Base-by-base conservation (phyloP, 2,888 invertebrate species). In the Melanostoma scalare region DNA sequence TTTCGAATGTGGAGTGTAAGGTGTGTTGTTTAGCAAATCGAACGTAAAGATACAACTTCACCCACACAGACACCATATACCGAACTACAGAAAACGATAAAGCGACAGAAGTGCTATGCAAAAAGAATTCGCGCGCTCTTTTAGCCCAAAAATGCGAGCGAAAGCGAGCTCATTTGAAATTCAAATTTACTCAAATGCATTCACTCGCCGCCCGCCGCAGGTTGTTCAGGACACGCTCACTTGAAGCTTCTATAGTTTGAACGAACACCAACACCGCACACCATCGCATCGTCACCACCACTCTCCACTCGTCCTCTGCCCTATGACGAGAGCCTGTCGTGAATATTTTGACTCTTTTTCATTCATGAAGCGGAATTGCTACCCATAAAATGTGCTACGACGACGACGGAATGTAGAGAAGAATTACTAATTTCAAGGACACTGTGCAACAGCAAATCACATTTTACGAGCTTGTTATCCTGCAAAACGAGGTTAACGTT, bases 401-500 rank as follows among this genome's bases (percentile, higher is more conserved):
- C 44, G 38, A 55, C 40, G 30, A 46, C 8, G 36, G 42, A 50
- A 46, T 63, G 31, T 20, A 20, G 33, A 61, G 53, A 48, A 60
- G 69, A 71, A 69, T 56, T 55, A 71, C 20, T 63, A 53, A 50
- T 79, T 79, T 84, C 84, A 84, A 84, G 84, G 84, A 84, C 82
- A 46, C 61, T 58, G 48, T 48, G 50, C 63, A 63, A 53, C 61
- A 60, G 69, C 65, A 84, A 84, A 84, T 79, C 84, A 74, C 65
- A 84, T 84, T 84, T 81, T 76, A 81, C 69, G 76, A 81, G 81
- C 81, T 81, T 79, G 84, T 84, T 84, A 84, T 84, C 65, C 79
- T 67, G 44, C 67, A 50, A 58, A 84, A 84, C 48, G 71, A 84
- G 79, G 74, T 84, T 79, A 79, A 61, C 68, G 61, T 60, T 46